A percentile compares a stretch with the other conserved stretches of the same genome.
Conservation (phyloP, 2,888 invertebrate species). For the Pyrrhosoma nymphula region DNA sequence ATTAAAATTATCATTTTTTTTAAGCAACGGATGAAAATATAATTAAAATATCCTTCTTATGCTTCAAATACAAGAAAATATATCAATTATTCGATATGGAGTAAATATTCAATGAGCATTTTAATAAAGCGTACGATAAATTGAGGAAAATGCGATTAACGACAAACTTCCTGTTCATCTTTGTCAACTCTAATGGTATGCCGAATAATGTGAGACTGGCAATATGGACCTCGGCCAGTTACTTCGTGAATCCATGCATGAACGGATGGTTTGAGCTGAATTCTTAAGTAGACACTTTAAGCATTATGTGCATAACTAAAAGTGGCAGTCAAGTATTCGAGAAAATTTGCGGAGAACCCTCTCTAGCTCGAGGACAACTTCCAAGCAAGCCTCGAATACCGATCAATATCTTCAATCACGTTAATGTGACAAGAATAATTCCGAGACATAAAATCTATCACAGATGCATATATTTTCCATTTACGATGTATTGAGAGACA, state of each 20-base stretch:
- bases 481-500: too few species aligned
- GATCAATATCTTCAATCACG: background rate
- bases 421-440: conserved; percentile 14
- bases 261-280: conserved; percentile 42
- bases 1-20: too few species aligned
- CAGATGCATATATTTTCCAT: too few species aligned
- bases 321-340: background rate
- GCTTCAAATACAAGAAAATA: too few species aligned
- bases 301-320: background rate
- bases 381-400: background rate
- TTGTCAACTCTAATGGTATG: background rate
- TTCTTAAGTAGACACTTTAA: background rate
- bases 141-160: background rate
- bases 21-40: too few species aligned
- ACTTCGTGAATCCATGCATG: conserved; percentile 38
- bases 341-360: background rate
- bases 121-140: too few species aligned
- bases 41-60: too few species aligned
- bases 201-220: background rate
- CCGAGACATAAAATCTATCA: too few species aligned
- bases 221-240: background rate
- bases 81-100: too few species aligned
- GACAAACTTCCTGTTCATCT: background rate
- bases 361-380: background rate
- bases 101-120: too few species aligned